These are phyloP conservation scores for Drosophila subsilvestris DNA, from an alignment of 2,888 invertebrate genomes.

Conservation along the genomic window DNA sequence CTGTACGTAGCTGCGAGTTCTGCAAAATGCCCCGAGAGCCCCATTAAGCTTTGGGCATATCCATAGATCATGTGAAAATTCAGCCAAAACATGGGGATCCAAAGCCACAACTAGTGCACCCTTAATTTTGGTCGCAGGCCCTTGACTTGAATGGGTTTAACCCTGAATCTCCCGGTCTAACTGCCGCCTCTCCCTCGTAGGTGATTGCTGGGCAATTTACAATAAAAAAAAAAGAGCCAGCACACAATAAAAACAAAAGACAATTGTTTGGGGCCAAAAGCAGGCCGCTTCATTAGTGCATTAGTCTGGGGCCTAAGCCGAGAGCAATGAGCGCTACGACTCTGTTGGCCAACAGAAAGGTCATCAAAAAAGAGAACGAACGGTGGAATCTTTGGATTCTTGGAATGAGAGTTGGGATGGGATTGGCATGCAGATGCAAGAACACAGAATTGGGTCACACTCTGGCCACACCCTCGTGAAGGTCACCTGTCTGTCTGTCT, in stretches of 20 bases:
- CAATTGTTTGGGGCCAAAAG: slow-evolving; percentile 31
- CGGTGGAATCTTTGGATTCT: no score
- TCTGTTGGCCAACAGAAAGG: no score
- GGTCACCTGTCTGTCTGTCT: slow-evolving; percentile 14
- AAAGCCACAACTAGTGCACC: not conserved
- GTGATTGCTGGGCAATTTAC: slow-evolving; percentile 38
- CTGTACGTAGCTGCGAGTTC: not conserved
- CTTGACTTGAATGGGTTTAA: slow-evolving; percentile 35
- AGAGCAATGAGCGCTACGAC: slow-evolving; percentile 32
- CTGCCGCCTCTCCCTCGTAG: slow-evolving; percentile 32
- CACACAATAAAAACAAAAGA: slow-evolving; percentile 23
- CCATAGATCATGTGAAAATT: not conserved
- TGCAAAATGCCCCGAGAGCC: not conserved
- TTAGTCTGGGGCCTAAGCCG: slow-evolving; percentile 8
- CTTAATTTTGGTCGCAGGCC: slow-evolving; percentile 9
- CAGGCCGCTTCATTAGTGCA: slow-evolving; percentile 37
- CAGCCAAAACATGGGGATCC: not conserved
- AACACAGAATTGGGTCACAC: not conserved
- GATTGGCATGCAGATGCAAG: no score
- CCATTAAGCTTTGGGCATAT: not conserved
- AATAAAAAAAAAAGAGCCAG: slow-evolving; percentile 31
- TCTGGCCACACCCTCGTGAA: slow-evolving; percentile 6
- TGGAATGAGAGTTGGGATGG: no score
- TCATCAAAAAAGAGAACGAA: slow-evolving; percentile 2
- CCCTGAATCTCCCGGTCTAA: slow-evolving; percentile 52